phyloP scores from a whole-genome alignment of 2,888 invertebrate species.

The Epinotia nisella region DNA sequence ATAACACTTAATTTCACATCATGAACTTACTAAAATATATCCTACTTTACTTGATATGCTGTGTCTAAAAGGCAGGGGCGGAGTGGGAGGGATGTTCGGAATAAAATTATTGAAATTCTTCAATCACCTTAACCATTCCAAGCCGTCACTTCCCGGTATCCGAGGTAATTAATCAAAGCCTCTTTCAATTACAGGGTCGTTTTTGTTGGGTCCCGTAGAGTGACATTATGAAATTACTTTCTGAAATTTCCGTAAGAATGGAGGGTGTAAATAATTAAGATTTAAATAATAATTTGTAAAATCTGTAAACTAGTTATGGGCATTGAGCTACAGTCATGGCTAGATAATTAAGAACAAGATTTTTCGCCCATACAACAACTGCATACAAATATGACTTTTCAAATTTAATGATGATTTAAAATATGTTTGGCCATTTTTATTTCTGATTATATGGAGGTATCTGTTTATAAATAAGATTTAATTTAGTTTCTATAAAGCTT shows the following conservation, averaged over 20 bases:
- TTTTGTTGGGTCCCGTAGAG: conserved; percentile 24
- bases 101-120: conserved; percentile 44
- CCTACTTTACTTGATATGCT: too few relatives aligned
- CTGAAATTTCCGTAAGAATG: background rate
- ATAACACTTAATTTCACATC: too few relatives aligned
- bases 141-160: conserved; percentile 37
- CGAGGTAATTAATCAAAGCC: conserved; percentile 38
- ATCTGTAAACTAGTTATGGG: too few relatives aligned
- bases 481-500: too few relatives aligned
- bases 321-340: too few relatives aligned
- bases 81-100: conserved; percentile 8
- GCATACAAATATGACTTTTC: too few relatives aligned
- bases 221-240: background rate
- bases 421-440: too few relatives aligned
- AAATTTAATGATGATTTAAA: too few relatives aligned
- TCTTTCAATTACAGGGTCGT: conserved; percentile 32
- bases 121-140: conserved; percentile 37
- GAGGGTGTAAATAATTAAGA: background rate
- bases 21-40: background rate
- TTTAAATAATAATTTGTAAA: background rate
- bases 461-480: too few relatives aligned
- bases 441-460: too few relatives aligned
- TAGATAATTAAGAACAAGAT: too few relatives aligned
- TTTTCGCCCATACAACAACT: too few relatives aligned
- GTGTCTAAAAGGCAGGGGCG: background rate